Evolutionary conservation across 1,140 invertebrate genomes (phyloP).

Genomic region (Bombus terrestris): DNA sequence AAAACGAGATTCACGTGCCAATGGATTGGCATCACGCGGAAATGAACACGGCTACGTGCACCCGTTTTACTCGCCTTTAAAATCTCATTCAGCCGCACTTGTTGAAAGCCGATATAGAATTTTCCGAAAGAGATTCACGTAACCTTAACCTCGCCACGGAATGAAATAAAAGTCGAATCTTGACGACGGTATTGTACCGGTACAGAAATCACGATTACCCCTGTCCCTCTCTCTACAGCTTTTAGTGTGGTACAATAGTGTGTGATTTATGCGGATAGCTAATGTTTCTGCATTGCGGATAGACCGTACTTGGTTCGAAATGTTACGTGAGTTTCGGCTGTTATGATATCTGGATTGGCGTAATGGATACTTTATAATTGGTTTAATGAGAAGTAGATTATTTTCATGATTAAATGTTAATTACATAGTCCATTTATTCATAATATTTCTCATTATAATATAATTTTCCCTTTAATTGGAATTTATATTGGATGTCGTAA

Average conservation of each 20-base stretch:
- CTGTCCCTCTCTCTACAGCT: too few relatives aligned
- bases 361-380: too few relatives aligned
- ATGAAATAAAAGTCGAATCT: not conserved
- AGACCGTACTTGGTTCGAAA: not conserved
- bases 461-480: not conserved
- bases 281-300: conserved; percentile 22
- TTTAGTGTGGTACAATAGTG: not conserved
- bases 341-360: too few relatives aligned
- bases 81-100: not conserved
- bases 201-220: not conserved
- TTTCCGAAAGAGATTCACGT: not conserved
- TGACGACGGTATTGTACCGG: not conserved
- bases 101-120: not conserved
- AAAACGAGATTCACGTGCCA: not conserved
- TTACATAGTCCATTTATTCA: not conserved
- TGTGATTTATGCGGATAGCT: not conserved
- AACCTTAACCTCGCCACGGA: not conserved
- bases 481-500: not conserved
- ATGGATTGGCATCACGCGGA: not conserved
- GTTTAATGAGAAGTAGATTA: too few relatives aligned
- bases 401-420: not conserved
- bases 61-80: not conserved
- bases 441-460: not conserved
- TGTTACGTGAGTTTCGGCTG: not conserved
- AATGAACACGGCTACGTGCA: not conserved